Conservation (phyloP, 2,888 invertebrate genomes). For the Drosophila imparisetae region DNA sequence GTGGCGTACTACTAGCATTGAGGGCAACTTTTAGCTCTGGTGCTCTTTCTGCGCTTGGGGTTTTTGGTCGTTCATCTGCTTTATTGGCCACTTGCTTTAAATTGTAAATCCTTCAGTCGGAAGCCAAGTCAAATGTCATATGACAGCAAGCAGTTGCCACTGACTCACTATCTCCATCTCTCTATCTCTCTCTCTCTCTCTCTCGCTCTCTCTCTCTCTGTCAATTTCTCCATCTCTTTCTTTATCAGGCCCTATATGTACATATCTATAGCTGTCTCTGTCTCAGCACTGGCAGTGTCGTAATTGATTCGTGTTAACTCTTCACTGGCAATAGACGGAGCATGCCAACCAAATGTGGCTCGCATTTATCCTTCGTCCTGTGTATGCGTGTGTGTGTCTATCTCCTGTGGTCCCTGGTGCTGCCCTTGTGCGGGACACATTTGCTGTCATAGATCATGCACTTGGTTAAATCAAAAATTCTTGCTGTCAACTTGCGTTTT, state of each 20-base stretch:
- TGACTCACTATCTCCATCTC: conserved; percentile 27
- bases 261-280: conserved; percentile 15
- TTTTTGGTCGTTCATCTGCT: conserved; percentile 73
- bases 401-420: conserved; percentile 22
- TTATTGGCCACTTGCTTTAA: conserved; percentile 79
- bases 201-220: not conserved
- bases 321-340: conserved; percentile 78
- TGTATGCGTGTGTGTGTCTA: conserved; percentile 20
- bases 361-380: conserved; percentile 54
- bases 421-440: conserved; percentile 70
- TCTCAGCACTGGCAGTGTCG: conserved; percentile 53
- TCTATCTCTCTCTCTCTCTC: too few species aligned
- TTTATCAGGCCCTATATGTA: not conserved
- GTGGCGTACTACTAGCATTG: conserved; percentile 4
- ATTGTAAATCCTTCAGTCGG: conserved; percentile 75
- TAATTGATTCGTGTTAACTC: conserved; percentile 79
- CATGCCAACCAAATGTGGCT: conserved; percentile 73
- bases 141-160: conserved; percentile 63
- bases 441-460: conserved; percentile 78
- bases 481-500: conserved; percentile 70
- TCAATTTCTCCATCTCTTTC: conserved; percentile 5
- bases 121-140: conserved; percentile 76
- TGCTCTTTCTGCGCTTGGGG: conserved; percentile 44
- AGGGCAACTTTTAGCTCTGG: conserved; percentile 33
- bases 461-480: conserved; percentile 78